Conservation (phyloP, 2,888 invertebrate species). For the Phyllotreta striolata region DNA sequence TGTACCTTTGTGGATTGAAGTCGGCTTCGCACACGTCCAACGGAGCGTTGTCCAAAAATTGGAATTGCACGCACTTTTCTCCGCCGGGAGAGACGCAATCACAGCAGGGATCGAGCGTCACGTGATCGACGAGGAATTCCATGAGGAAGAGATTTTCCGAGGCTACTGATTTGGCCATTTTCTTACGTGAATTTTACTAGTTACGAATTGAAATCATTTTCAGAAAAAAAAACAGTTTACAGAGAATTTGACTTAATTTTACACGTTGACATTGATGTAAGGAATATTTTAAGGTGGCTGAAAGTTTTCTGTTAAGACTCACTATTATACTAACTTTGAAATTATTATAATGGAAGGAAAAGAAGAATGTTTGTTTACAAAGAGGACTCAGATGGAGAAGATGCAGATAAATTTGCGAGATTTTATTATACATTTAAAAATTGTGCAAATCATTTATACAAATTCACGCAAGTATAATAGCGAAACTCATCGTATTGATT, state of each 20-base stretch:
- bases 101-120: constrained; percentile 52
- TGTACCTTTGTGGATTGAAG: constrained; percentile 53
- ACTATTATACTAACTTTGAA: no score
- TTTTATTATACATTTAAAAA: no score
- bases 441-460: no score
- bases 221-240: constrained; percentile 6
- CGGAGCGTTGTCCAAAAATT: constrained; percentile 67
- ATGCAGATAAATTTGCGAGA: no score
- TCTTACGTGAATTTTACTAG: constrained; percentile 24
- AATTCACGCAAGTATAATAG: no score
- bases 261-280: no score
- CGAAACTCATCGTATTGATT: no score
- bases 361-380: no score
- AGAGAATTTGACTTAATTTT: constrained; percentile 7
- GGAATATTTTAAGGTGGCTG: no score
- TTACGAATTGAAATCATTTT: constrained; percentile 7
- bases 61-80: constrained; percentile 70
- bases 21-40: constrained; percentile 72
- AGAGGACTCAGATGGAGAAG: no score
- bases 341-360: no score
- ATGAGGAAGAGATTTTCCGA: constrained; percentile 70
- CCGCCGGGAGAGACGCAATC: constrained; percentile 56
- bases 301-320: no score
- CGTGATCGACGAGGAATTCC: constrained; percentile 70
- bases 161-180: constrained; percentile 61